Evolutionary conservation across 2,113 vertebrate genomes (phyloP), one percentile per base, ranked within the genome.

Genomic region (Xyliphius kryptos): DNA sequence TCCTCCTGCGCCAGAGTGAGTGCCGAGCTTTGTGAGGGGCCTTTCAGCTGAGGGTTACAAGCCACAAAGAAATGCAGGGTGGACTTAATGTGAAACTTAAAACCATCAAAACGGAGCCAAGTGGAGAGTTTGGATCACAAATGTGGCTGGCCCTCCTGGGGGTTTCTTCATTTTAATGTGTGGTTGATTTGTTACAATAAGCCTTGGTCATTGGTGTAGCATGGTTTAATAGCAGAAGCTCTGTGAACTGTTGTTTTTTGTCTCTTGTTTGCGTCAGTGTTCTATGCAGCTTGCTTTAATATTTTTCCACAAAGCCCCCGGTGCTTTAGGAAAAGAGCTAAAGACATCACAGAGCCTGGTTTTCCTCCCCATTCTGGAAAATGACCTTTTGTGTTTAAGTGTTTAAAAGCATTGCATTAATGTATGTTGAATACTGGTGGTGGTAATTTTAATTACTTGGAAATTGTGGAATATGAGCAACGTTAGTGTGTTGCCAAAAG

Each of bases 71-170:
- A 67, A 55, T 26, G 22, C 41, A 37, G 36, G 66, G 36, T 21
- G 50, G 60, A 72, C 50, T 64, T 64, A 58, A 72, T 68, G 55
- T 57, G 60, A 57, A 72, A 72, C 66, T 64, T 59, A 60, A 72
- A 72, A 68, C 70, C 50, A 52, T 36, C 26, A 16, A 64, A 68
- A 63, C 22, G 20, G 13, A 56, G 70, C 61, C 66, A 68, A 68
- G 54, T 44, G 43, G 49, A 63, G 70, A 72, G 55, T 48, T 46
- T n/a, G 43, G 13, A 46, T 22, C 38, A 21, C 61, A 14, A 59
- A 43, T 67, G 70, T 50, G 57, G 47, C 70, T 14, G 37, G 63
- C 15, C 40, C 36, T 67, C 61, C 52, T 49, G 55, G 63, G 63
- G 49, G 20, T 5, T 59, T 63, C 56, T 55, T 60, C 16, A 48